Percentiles rank a stretch among this genome's conserved stretches.
phyloP scores from a whole-genome alignment of 2,888 invertebrate species.

The Cancer borealis region DNA sequence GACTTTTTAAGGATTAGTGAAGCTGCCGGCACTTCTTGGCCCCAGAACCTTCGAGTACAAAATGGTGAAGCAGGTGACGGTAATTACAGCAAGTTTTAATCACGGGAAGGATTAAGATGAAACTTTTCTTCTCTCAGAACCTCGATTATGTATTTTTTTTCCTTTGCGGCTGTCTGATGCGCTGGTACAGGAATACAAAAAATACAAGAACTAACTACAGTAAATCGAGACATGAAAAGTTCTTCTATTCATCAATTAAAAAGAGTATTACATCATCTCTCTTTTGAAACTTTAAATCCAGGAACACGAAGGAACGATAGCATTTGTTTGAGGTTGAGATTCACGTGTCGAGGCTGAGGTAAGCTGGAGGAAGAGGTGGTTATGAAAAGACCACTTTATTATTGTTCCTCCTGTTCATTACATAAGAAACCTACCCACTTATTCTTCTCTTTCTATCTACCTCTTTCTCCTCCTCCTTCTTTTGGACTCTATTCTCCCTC shows the following conservation, averaged over 20 bases:
- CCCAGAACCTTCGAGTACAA: not conserved
- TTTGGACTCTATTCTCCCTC: not conserved
- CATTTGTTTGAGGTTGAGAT: not conserved
- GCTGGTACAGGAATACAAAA: not conserved
- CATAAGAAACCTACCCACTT: not conserved
- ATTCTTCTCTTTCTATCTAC: not conserved
- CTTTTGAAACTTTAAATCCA: not conserved
- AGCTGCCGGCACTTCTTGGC: not conserved
- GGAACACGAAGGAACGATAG: not conserved
- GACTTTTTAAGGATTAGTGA: not conserved
- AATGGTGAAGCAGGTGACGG: not conserved
- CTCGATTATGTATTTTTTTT: not conserved
- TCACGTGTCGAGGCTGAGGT: not conserved
- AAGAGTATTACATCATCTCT: too few relatives aligned
- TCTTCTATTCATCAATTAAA: too few relatives aligned
- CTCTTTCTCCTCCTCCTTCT: not conserved
- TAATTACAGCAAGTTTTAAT: not conserved
- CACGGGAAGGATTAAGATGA: not conserved
- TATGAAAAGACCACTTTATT: not conserved
- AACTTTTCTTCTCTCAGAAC: too few relatives aligned
- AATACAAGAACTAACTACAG: too few relatives aligned
- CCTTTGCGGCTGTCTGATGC: not conserved
- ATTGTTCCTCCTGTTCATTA: not conserved
- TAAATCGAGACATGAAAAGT: too few relatives aligned
- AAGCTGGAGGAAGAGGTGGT: not conserved